Evolutionary conservation across 1,140 invertebrate genomes (phyloP).

Genomic region (Pogonomyrmex barbatus): DNA sequence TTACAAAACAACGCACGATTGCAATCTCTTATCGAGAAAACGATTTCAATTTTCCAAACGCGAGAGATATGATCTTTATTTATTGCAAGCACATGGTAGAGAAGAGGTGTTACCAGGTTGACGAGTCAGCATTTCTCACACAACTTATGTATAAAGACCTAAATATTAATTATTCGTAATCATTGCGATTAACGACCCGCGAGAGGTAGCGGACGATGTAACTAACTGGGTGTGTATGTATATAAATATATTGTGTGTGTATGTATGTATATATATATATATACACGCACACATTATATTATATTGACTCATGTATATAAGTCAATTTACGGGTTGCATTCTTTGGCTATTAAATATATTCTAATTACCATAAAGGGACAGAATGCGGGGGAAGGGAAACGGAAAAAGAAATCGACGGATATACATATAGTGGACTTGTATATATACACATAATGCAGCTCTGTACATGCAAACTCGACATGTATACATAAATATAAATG

Average conservation of each 20-base stretch:
- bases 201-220: conserved; percentile 66
- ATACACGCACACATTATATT: background rate
- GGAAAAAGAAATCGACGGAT: conserved; percentile 51
- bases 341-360: conserved; percentile 73
- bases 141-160: conserved; percentile 68
- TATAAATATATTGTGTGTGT: background rate
- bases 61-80: background rate
- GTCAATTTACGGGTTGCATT: conserved; percentile 74
- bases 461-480: conserved; percentile 58
- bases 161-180: conserved; percentile 73
- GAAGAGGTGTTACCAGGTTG: conserved; percentile 73
- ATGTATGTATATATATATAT: conserved; percentile 12
- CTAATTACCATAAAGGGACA: conserved; percentile 59
- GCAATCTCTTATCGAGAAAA: background rate
- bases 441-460: conserved; percentile 46
- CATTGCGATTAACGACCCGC: conserved; percentile 71
- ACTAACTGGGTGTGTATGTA: conserved; percentile 65
- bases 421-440: conserved; percentile 61
- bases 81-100: background rate
- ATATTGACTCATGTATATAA: conserved; percentile 33
- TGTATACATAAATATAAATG: conserved; percentile 23
- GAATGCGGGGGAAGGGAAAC: background rate
- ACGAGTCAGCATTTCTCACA: conserved; percentile 69
- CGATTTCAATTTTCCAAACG: conserved; percentile 3
- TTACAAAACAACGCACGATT: background rate